Evolutionary conservation across 2,113 vertebrate species (phyloP).

Genomic region (Prunella fulvescens): DNA sequence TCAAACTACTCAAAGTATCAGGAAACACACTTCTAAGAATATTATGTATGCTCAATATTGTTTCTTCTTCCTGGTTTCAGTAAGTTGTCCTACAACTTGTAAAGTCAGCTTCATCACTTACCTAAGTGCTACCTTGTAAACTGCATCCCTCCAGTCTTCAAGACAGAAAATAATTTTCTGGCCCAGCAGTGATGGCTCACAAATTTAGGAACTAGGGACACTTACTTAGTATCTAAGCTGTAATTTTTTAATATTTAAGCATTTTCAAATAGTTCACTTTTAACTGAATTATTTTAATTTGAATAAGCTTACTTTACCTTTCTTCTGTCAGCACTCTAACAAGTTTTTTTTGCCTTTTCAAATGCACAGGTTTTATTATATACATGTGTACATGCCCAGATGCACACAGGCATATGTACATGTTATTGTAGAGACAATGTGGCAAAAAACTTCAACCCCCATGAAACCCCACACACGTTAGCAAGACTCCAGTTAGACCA

Average conservation of each 20-base stretch:
- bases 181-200: neutral
- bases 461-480: neutral
- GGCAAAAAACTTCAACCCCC: neutral
- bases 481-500: neutral
- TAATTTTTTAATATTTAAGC: neutral
- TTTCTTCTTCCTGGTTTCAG: neutral
- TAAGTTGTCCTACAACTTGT: neutral
- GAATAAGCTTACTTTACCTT: neutral
- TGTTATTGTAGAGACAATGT: neutral
- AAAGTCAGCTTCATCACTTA: neutral
- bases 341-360: neutral
- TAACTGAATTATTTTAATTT: neutral
- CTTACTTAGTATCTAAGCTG: neutral
- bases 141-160: neutral
- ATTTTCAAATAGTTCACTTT: neutral
- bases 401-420: rapidly evolving
- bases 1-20: neutral
- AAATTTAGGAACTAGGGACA: neutral
- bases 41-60: neutral
- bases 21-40: neutral
- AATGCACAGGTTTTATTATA: neutral
- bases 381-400: neutral
- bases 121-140: neutral
- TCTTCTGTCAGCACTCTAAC: neutral
- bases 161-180: neutral